Evolutionary conservation across 2,797 vertebrate genomes (phyloP), one percentile per base, ranked within the genome.

Genomic region (Lophius americanus): DNA sequence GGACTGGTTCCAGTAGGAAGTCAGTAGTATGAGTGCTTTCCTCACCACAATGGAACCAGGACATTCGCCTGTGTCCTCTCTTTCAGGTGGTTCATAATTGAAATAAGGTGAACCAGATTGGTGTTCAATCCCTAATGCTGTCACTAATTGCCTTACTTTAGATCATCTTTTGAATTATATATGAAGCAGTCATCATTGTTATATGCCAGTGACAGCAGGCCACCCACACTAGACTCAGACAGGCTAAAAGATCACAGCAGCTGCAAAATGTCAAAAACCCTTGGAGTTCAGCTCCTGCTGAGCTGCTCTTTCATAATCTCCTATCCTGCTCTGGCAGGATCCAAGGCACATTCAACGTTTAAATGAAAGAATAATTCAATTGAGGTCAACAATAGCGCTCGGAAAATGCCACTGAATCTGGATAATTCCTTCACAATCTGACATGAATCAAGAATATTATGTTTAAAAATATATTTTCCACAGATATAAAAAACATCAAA

Each of bases 251-350:
- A 84, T 82, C 74, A 78, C 41, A 72, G 73, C 64, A 72, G 50
- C 54, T 68, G 65, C 41, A 66, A 85, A 81, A 74, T 72, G 75
- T 64, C 61, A 70, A 68, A 79, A 35, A 35, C 49, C 57, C 47
- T 53, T 60, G 46, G 60, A 78, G 52, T 59, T 54, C 68, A 66
- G 57, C 51, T 78, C 62, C 55, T 53, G 51, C 70, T 75, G 73
- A 68, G 76, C 78, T 57, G 73, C 53, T 70, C 53, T 36, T 6
- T 55, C 54, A 51, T 12, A 11, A 51, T 41, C 54, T 70, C 44
- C 56, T 63, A 51, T 48, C 14, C 39, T 62, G 52, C 36, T 64
- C 55, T 74, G 59, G 46, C 32, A 41, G 46, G 52, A 33, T 51
- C 59, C 55, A 42, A 69, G 44, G 14, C 38, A 69, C 38, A 75